A percentile compares a stretch with the other conserved stretches of the same genome.
Conservation (phyloP, 2,797 vertebrate genomes). For the Notamacropus eugenii region DNA sequence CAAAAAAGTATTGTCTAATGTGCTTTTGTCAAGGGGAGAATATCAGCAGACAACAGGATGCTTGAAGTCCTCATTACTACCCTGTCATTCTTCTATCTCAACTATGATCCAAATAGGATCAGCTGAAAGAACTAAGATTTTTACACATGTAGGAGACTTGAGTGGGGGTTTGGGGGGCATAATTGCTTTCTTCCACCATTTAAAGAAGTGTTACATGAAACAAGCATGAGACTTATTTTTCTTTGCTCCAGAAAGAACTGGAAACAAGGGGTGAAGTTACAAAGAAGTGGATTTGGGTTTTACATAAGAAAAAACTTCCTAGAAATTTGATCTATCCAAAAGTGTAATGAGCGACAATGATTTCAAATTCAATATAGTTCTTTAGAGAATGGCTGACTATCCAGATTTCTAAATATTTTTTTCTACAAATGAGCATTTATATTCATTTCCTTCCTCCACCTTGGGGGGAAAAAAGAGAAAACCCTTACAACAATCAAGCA, state of each 20-base stretch:
- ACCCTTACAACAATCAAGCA: neutral
- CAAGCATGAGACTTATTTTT: neutral
- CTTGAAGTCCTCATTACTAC: neutral
- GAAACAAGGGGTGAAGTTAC: neutral
- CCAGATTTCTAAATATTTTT: neutral
- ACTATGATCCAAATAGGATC: neutral
- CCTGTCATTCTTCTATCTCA: neutral
- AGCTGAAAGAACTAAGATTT: neutral
- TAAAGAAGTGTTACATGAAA: neutral
- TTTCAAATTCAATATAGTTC: neutral
- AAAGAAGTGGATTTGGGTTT: neutral
- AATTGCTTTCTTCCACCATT: neutral
- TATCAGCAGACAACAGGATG: neutral
- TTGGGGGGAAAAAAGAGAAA: neutral
- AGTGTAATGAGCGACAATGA: neutral
- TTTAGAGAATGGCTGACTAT: neutral
- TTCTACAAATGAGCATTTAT: neutral
- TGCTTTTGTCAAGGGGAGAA: neutral
- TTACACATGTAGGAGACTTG: neutral
- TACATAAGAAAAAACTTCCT: neutral
- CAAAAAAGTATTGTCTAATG: neutral
- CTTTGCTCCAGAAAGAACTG: neutral
- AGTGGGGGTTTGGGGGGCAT: neutral
- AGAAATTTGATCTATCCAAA: neutral
- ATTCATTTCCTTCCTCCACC: neutral